Percentiles rank a stretch among this genome's conserved stretches.
Conservation (phyloP, 2,797 vertebrate species). For the Ceryle rudis region DNA sequence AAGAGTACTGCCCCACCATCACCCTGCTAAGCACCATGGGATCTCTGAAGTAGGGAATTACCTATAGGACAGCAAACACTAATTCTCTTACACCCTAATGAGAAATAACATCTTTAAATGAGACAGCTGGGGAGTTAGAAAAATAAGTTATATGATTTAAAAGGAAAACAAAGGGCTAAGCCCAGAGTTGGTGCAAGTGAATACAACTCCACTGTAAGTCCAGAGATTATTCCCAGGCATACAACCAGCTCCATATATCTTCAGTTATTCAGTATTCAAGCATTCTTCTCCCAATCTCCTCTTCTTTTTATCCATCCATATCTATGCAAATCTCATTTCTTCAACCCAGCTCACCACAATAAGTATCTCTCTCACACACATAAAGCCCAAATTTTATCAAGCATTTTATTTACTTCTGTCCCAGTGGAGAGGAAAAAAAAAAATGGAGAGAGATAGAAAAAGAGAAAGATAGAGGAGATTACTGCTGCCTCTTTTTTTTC, state of each 20-base stretch:
- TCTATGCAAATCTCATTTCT: conserved; percentile 70
- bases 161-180: background rate
- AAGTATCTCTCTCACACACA: conserved; percentile 45
- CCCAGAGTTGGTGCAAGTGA: background rate
- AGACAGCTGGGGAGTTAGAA: background rate
- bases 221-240: background rate
- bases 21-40: background rate
- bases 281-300: conserved; percentile 37
- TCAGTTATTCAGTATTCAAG: conserved; percentile 53
- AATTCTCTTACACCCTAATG: background rate
- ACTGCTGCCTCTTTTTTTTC: background rate
- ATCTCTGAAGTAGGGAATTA: background rate
- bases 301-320: conserved; percentile 55
- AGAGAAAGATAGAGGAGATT: conserved; percentile 14
- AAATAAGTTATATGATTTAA: background rate
- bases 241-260: conserved; percentile 3
- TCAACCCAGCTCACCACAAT: conserved; percentile 56
- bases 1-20: background rate
- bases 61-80: background rate
- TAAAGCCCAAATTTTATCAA: conserved; percentile 70
- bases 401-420: conserved; percentile 71
- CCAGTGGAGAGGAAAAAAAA: background rate
- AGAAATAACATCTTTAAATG: background rate
- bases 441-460: background rate
- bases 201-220: background rate